Conservation (phyloP, 2,113 vertebrate species). For the Plectropomus leopardus region DNA sequence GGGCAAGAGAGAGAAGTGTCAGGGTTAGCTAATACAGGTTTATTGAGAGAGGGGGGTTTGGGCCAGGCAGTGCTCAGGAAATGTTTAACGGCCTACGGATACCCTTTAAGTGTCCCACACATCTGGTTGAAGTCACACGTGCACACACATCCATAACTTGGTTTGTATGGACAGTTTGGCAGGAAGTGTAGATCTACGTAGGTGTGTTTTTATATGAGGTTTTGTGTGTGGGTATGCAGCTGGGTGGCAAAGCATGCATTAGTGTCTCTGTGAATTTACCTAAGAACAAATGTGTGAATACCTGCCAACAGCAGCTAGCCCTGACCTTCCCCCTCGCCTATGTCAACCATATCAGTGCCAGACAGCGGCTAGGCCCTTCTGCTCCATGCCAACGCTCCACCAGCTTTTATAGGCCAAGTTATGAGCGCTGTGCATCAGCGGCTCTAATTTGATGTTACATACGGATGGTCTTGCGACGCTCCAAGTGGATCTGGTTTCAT, state of each 20-base stretch:
- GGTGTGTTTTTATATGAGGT: conserved; percentile 53
- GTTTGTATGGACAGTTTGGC: conserved; percentile 27
- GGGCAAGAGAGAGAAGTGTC: conserved; percentile 19
- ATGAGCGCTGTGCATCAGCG: not conserved
- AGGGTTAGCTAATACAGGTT: conserved; percentile 49
- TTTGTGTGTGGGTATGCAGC: conserved; percentile 42
- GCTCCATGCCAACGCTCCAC: conserved; percentile 23
- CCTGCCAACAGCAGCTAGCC: conserved; percentile 12
- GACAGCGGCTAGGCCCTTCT: conserved; percentile 9
- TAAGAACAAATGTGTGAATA: conserved; percentile 33
- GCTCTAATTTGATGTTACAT: conserved; percentile 43
- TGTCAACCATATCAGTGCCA: conserved; percentile 51
- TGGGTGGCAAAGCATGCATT: conserved; percentile 37
- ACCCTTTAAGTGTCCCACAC: conserved; percentile 63
- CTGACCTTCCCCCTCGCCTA: conserved; percentile 24
- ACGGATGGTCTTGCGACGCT: conserved; percentile 7
- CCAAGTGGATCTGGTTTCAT: conserved; percentile 60
- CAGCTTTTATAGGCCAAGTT: conserved; percentile 23
- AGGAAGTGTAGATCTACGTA: conserved; percentile 32
- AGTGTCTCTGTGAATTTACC: conserved; percentile 28
- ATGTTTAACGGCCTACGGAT: conserved; percentile 73
- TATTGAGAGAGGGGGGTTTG: conserved; percentile 24
- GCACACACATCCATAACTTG: conserved; percentile 41
- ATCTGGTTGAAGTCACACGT: conserved; percentile 70
- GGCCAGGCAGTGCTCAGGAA: conserved; percentile 59